Evolutionary conservation across 2,888 invertebrate species (phyloP), one percentile per base, ranked within the genome.

Genomic region (Aproaerema taeniolella): DNA sequence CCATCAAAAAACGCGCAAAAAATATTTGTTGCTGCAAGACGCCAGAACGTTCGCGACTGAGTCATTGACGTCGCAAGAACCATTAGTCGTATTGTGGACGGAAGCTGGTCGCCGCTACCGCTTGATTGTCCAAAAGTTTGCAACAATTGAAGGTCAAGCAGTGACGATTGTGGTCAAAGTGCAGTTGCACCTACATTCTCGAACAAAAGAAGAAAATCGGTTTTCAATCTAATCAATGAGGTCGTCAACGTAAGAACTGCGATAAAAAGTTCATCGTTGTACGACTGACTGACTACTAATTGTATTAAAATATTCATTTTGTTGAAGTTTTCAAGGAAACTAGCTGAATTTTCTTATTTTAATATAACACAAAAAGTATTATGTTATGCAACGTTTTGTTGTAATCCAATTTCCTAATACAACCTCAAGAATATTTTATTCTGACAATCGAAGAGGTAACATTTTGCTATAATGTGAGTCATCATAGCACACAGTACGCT

Each of bases 201-300:
- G 44, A 54, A 50, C 49, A 47, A 58, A 54, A 61, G 57, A 62
- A 72, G 67, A 69, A 75, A 76, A 72, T 67, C 55, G 52, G 43
- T 67, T 66, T 74, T 67, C 60, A 63, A 62, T 64, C 60, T 57
- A 54, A 51, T 58, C 63, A 74, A 72, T 68, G 67, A 80, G 76
- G 79, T 75, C 72, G 61, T 47, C 55, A 59, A 53, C 47, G 62
- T 66, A 82, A 80, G 65, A 81, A 80, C 52, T 59, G 38, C 52
- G 42, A 66, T 60, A 80, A 82, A 77, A 79, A 79, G 53, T 42
- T 47, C 52, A 61, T 62, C 62, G 52, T 53, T 47, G 57, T 61
- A 49, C 68, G 61, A 67, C 53, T 70, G 67, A 60, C 65, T 67
- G 67, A 66, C 57, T 63, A 50, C 68, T 72, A 71, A 75, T 73